These are phyloP conservation scores for Sclerurus mexicanus DNA, from an alignment of 2,113 vertebrate genomes.

Conservation along the genomic window DNA sequence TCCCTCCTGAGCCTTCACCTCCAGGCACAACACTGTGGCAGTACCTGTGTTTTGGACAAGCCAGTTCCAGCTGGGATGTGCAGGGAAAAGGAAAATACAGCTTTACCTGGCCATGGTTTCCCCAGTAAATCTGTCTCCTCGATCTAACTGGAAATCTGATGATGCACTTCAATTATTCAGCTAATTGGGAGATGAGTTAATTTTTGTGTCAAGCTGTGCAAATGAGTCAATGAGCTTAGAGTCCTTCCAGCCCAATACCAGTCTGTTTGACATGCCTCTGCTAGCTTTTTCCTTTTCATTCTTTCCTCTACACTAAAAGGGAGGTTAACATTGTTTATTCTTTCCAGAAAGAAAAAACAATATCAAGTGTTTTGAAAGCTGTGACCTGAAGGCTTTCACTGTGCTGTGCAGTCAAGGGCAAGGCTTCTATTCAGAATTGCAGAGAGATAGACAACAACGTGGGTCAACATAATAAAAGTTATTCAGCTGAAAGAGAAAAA, in stretches of 20 bases:
- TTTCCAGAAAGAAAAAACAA: background rate
- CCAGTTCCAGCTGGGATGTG: background rate
- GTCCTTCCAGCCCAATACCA: background rate
- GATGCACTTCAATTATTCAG: background rate
- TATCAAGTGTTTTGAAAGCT: slow-evolving; percentile 53
- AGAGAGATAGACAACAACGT: background rate
- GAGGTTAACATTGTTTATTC: slow-evolving; percentile 13
- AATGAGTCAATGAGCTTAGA: background rate
- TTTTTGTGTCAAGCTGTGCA: background rate
- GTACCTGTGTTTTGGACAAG: background rate
- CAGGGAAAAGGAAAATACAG: background rate
- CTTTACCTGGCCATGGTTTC: background rate
- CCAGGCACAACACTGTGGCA: background rate
- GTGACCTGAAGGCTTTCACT: slow-evolving; percentile 29
- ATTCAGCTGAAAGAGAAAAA: background rate
- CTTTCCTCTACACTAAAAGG: background rate
- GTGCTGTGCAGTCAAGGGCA: slow-evolving; percentile 29
- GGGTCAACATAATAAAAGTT: slow-evolving; percentile 18
- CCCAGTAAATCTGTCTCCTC: background rate
- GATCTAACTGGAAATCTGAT: background rate
- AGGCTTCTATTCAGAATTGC: background rate
- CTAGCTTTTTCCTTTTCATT: background rate
- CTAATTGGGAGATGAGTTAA: background rate
- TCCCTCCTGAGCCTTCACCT: background rate
- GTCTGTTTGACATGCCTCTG: background rate